A percentile compares a stretch with the other conserved stretches of the same genome.
Conservation (phyloP, 2,113 vertebrate genomes). For the Sapajus apella region DNA sequence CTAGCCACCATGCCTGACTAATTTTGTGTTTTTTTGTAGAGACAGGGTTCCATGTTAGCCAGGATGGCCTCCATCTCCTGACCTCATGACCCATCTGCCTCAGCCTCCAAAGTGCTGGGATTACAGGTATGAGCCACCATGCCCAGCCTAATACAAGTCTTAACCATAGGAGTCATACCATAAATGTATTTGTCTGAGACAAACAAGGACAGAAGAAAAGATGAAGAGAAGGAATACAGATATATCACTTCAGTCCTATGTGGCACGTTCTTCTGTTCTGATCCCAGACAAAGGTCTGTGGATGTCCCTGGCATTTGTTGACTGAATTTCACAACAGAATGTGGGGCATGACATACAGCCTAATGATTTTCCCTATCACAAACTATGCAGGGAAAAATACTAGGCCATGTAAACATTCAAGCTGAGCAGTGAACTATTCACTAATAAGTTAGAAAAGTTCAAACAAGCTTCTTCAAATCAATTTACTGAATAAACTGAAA, state of each 20-base stretch:
- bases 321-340: conserved; percentile 43
- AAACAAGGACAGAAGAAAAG: background rate
- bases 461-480: background rate
- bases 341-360: background rate
- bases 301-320: conserved; percentile 14
- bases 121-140: too few relatives aligned
- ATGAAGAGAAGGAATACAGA: background rate
- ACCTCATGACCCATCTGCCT: too few relatives aligned
- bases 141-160: background rate
- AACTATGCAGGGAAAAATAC: background rate
- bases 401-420: conserved; percentile 34
- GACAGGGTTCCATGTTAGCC: too few relatives aligned
- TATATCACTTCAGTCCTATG: background rate
- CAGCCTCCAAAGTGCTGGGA: too few relatives aligned
- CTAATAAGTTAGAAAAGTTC: background rate
- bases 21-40: too few relatives aligned
- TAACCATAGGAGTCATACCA: background rate
- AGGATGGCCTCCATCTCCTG: too few relatives aligned
- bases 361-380: conserved; percentile 29
- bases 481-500: conserved; percentile 14
- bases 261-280: background rate
- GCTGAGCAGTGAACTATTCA: background rate
- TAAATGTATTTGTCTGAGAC: conserved; percentile 14
- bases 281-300: background rate
- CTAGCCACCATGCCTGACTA: too few relatives aligned